Percentiles rank a stretch among this genome's conserved stretches.
phyloP scores from a whole-genome alignment of 1,140 invertebrate species.

The Drosophila lacteicornis region DNA sequence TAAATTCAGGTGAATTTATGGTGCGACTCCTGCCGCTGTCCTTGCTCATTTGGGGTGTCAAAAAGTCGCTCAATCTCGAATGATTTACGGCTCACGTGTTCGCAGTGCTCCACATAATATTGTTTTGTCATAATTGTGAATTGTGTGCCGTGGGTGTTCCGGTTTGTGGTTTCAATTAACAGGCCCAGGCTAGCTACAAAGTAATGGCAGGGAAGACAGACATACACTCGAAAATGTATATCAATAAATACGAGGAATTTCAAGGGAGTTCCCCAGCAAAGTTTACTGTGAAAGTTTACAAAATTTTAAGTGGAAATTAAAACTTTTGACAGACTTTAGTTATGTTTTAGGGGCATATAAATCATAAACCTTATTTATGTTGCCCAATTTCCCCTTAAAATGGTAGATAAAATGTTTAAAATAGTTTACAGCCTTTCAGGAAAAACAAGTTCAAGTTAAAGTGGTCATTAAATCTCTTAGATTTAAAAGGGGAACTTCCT shows the following conservation, averaged over 20 bases:
- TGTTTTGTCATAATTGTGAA: conserved; percentile 42
- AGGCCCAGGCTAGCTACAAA: neutral
- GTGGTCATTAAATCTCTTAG: conserved; percentile 3
- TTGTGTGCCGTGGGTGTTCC: conserved; percentile 28
- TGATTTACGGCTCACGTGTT: conserved; percentile 48
- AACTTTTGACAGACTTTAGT: neutral
- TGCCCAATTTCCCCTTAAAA: neutral
- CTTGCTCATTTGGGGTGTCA: conserved; percentile 65
- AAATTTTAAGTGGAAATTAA: too few species aligned
- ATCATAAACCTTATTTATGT: neutral
- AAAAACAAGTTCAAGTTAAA: conserved; percentile 5
- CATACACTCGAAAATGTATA: neutral
- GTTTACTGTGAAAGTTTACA: neutral
- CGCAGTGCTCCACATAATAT: conserved; percentile 45
- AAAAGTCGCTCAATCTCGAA: conserved; percentile 61
- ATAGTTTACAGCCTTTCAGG: neutral
- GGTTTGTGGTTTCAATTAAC: conserved; percentile 37
- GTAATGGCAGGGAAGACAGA: conserved; percentile 12
- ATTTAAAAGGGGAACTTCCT: neutral
- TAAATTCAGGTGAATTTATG: conserved; percentile 77
- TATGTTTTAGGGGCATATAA: too few species aligned
- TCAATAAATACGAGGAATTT: neutral
- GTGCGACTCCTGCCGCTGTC: conserved; percentile 26
- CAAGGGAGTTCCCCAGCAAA: neutral
- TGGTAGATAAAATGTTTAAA: neutral